Conservation (phyloP, 2,113 vertebrate genomes). For the Odontesthes bonariensis region DNA sequence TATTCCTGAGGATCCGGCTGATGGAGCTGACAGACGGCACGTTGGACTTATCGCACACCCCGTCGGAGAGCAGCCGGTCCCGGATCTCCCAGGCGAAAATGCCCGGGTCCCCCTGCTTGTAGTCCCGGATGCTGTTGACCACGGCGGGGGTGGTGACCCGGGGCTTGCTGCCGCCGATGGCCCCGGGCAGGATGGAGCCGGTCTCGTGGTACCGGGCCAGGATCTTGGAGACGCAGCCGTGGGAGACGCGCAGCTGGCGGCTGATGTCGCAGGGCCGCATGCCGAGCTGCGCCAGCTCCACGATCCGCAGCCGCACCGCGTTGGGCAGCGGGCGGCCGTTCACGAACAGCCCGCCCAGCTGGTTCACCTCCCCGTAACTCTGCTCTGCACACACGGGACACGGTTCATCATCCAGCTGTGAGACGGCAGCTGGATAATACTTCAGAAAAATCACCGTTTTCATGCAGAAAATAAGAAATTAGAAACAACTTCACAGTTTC, state of each 20-base stretch:
- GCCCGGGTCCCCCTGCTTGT: no score
- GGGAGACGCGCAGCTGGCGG: constrained; percentile 74
- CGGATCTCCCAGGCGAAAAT: no score
- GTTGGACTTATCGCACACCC: constrained; percentile 94
- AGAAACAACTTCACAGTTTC: no score
- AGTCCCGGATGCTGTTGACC: no score
- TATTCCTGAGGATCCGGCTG: constrained; percentile 92
- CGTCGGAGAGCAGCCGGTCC: constrained; percentile 87
- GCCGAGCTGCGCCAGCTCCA: constrained; percentile 92
- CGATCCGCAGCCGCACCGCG: constrained; percentile 90
- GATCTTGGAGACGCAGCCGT: no score
- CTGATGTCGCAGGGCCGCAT: constrained; percentile 95
- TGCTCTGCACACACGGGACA: constrained; percentile 82
- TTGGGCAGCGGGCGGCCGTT: constrained; percentile 92
- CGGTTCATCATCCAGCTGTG: not conserved
- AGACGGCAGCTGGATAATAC: no score
- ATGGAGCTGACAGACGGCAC: constrained; percentile 95
- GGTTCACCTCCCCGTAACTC: constrained; percentile 94
- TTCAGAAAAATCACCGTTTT: no score
- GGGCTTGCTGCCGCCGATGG: no score
- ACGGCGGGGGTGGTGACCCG: no score
- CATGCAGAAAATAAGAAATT: no score
- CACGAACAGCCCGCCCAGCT: constrained; percentile 93
- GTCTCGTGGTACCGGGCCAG: no score
- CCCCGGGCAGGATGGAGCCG: no score